Conservation (phyloP, 2,888 invertebrate species). For the Andrena minutula region DNA sequence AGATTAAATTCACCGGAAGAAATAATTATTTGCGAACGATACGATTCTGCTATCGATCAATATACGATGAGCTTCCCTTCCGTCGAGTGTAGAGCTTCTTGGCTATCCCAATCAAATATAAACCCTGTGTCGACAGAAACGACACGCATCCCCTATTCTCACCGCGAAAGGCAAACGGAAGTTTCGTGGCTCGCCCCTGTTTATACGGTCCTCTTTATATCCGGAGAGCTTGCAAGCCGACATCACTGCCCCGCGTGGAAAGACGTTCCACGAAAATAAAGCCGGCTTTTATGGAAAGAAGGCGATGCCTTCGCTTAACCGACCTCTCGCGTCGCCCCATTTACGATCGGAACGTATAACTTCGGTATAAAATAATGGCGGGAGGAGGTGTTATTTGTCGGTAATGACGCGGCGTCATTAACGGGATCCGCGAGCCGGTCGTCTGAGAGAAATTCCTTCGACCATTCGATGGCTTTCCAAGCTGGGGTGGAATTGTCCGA, state of each 20-base stretch:
- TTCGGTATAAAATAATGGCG: constrained; percentile 4
- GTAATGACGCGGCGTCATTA: constrained; percentile 30
- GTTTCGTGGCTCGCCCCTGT: constrained; percentile 26
- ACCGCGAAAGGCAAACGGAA: constrained; percentile 17
- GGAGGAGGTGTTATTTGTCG: constrained; percentile 23
- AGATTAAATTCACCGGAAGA: too few relatives aligned
- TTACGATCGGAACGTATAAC: constrained; percentile 30
- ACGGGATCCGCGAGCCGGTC: constrained; percentile 15
- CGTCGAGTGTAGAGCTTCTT: constrained; percentile 1
- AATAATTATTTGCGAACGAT: neutral
- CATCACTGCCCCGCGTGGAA: neutral
- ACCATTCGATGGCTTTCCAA: constrained; percentile 3
- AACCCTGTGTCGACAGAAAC: constrained; percentile 7
- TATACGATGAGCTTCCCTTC: neutral
- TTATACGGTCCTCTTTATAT: constrained; percentile 31
- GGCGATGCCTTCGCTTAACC: constrained; percentile 20
- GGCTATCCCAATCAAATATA: constrained; percentile 7
- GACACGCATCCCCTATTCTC: neutral
- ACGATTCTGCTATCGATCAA: neutral
- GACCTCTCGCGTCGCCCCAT: constrained; percentile 11
- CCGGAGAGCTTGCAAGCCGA: constrained; percentile 12
- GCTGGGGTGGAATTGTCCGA: too few relatives aligned
- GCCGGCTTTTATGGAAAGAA: constrained; percentile 34
- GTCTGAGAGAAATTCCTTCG: neutral
- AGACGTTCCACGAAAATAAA: constrained; percentile 38